Base-by-base conservation (phyloP, 2,113 vertebrate genomes). In the Dascyllus trimaculatus region DNA sequence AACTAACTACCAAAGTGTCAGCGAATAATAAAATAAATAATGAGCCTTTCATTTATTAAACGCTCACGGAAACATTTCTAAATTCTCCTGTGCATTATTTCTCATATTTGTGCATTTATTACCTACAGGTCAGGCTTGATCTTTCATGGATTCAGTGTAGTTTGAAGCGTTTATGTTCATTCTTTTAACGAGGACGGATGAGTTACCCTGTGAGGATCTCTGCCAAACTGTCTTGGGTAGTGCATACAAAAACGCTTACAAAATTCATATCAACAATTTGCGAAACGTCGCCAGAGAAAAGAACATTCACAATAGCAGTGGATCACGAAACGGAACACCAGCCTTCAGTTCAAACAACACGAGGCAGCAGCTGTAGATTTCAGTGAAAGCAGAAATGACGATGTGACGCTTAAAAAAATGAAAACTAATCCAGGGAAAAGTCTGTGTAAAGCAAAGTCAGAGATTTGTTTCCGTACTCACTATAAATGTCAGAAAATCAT, bases 111-210 rank as follows among this genome's bases (percentile, higher is more conserved):
- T 63, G 45, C 40, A 45, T 67, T 52, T 62, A 43, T 15, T 38
- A 46, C 26, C 21, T 10, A 51, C 26, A 38, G 71, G 32, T 65
- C 11, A 19, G 52, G 46, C 24, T 70, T 61, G 62, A 21, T 63
- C 61, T 48, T 59, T 11, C 51, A 57, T 53, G 11, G 25, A 24
- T 79, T 63, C 29, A 14, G 14, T 56, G 52, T 56, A 43, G 21
- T 66, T 61, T 1, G 8, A 35, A 35, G 32, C 14, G 17, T 56
- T 67, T 18, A 18, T 5, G 59, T 54, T 65, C 1, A 13, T 51
- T 22, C 11, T 71, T 75, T 66, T 58, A 18, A 56, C 4, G 5
- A 25, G 85, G 85, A 88, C 74, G 77, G 88, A 83, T 81, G 54
- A 17, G 18, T 66, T 19, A 18, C 19, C 11, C 14, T 13, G 9